Conservation (phyloP, 2,888 invertebrate species). For the Dolichopus griseipennis region DNA sequence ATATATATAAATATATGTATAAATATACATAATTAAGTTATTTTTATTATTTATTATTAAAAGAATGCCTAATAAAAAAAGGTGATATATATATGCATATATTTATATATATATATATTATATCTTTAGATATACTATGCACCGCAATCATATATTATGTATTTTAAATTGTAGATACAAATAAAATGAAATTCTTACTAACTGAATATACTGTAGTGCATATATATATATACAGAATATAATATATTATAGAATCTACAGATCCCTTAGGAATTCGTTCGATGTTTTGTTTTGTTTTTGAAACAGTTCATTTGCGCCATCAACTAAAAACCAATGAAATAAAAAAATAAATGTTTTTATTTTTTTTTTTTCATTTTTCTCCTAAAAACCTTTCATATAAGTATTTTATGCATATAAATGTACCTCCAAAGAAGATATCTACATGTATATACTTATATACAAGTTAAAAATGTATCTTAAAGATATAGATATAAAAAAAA, state of each 20-base stretch:
- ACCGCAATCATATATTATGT: too few relatives aligned
- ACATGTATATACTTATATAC: background rate
- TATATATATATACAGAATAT: background rate
- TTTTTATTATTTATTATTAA: slow-evolving; percentile 6
- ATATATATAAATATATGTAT: background rate
- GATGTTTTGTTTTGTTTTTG: background rate
- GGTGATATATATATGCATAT: background rate
- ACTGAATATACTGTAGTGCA: background rate
- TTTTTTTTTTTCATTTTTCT: too few relatives aligned
- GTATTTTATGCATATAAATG: slow-evolving; percentile 1
- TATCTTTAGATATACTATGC: too few relatives aligned
- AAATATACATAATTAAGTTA: slow-evolving; percentile 4
- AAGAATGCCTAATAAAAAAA: background rate
- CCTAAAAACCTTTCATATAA: background rate
- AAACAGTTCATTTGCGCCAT: background rate
- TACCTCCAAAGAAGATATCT: background rate
- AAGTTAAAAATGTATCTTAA: background rate
- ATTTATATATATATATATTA: too few relatives aligned
- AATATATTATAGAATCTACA: background rate
- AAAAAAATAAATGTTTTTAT: background rate
- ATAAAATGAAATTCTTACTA: too few relatives aligned
- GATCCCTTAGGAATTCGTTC: background rate
- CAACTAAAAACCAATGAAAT: background rate
- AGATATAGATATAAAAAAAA: too few relatives aligned
- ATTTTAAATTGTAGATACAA: too few relatives aligned